Evolutionary conservation across 2,797 vertebrate species (phyloP), one percentile per base, ranked within the genome.

Genomic region (Margarornis squamiger): DNA sequence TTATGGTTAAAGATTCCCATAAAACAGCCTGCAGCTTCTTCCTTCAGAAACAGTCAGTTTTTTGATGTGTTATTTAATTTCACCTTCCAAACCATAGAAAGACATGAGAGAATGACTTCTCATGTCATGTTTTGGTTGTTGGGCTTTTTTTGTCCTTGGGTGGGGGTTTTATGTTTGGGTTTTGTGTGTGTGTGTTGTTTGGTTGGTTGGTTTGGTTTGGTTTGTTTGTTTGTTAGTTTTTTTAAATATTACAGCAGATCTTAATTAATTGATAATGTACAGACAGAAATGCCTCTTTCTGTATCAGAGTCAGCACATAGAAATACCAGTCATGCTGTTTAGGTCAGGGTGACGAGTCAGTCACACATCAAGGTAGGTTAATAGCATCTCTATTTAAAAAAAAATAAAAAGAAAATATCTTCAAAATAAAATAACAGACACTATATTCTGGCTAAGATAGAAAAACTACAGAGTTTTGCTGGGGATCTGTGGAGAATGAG

Each of bases 1-100:
- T 95, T 95, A 93, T 72, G 79, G 87, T 91, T 91, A 86, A 88
- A 77, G 73, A 80, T 95, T 96, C 94, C 88, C 90, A 94, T 92
- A 93, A 95, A 95, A 72, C n/a, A 83, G 76, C 23, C 89, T 95
- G 66, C 32, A 93, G 39, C 30, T 94, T 86, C 71, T 94, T 88
- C 29, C 23, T 88, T 90, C 51, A 90, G 68, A 83, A 93, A 29
- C 16, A 70, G 26, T 19, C 38, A 45, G 3, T 2, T 22, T 65
- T 81, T 71, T 59, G 1, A 45, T 59, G 13, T 78, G 39, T 34
- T 75, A 38, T 52, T 95, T 86, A 65, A 38, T 86, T 95, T 90
- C 62, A 51, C 34, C 34, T 93, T 88, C 68, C 51, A 93, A 86
- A 70, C 23, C 38, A 78, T 30, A 91, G 32, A 27, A 91, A 88